Evolutionary conservation across 2,113 vertebrate species (phyloP), one percentile per base, ranked within the genome.

Genomic region (Phoxinus phoxinus): DNA sequence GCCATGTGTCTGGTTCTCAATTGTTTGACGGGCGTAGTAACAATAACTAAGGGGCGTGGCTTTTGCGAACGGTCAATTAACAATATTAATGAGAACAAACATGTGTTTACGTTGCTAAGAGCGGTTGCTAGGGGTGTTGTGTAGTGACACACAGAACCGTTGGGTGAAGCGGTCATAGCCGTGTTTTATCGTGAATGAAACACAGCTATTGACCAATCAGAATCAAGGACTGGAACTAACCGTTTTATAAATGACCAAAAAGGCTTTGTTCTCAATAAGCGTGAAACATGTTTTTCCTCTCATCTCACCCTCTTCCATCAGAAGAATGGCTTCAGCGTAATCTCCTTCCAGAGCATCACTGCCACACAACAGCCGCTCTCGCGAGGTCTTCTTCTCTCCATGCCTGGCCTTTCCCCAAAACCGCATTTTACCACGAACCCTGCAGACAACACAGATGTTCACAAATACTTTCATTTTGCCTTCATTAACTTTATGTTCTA

Each of bases 381-480:
- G 92, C 1, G 94, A 81, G 0, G 88, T 83, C 90, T 97, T 98
- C 93, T 98, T 99, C 15, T 98, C 97, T 0, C 95, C 95, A 0
- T 97, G 95, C 90, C 95, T 99, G 9, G 94, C 92, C 90, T 99
- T 99, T 19, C 91, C 94, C 98, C 98, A 99, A 92, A 99, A 99
- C 41, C 94, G 96, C 95, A 98, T 98, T 93, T 95, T 98, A 58
- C 95, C 94, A 92, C 95, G 96, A 84, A 96, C 94, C 93, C 98
- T 99, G 90, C 8, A 25, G 3, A 8, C 80, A 79, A 37, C 79
- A 72, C 37, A 67, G 19, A 56, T 25, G 67, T 59, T 32, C 19
- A n/a, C 10, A 17, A 8, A 67, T 19, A 32, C 63, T 32, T 32
- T 17, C 0, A 32, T 15, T 48, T 27, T 15, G 0, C 12, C 27